These are phyloP conservation scores for Rhinogobio ventralis DNA, from an alignment of 2,797 vertebrate genomes.

Conservation along the genomic window DNA sequence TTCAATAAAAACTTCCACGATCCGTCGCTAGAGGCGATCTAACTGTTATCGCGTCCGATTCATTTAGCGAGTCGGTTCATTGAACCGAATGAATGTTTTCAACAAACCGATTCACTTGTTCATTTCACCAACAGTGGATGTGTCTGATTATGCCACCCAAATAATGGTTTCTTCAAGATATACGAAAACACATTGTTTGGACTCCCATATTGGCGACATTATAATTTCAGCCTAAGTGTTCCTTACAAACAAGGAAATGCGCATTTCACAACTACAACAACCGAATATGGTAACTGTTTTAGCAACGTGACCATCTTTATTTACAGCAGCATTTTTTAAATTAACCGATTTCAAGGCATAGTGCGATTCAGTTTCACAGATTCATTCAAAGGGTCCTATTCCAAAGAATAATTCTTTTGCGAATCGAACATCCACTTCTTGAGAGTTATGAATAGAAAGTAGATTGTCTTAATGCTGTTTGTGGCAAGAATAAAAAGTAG, in stretches of 20 bases:
- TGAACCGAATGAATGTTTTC: background rate
- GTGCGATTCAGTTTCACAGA: background rate
- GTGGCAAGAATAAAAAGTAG: background rate
- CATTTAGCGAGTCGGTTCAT: background rate
- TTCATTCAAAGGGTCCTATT: background rate
- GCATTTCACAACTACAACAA: background rate
- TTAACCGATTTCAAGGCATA: background rate
- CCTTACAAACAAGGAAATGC: background rate
- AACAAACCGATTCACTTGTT: background rate
- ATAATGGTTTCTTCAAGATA: background rate
- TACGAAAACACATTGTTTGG: background rate
- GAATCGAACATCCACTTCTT: background rate
- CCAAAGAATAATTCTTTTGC: background rate
- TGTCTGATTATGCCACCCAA: background rate
- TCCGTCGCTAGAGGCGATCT: slow-evolving; percentile 64
- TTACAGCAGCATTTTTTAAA: background rate
- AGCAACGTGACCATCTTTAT: background rate
- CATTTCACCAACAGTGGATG: background rate
- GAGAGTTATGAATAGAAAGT: background rate
- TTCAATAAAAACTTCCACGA: slow-evolving; percentile 11
- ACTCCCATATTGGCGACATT: background rate
- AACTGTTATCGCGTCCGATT: background rate
- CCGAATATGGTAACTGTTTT: background rate
- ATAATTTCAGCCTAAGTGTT: background rate
- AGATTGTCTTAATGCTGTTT: background rate